Base-by-base conservation (phyloP, 2,797 vertebrate genomes). In the Myiotriccus ornatus region DNA sequence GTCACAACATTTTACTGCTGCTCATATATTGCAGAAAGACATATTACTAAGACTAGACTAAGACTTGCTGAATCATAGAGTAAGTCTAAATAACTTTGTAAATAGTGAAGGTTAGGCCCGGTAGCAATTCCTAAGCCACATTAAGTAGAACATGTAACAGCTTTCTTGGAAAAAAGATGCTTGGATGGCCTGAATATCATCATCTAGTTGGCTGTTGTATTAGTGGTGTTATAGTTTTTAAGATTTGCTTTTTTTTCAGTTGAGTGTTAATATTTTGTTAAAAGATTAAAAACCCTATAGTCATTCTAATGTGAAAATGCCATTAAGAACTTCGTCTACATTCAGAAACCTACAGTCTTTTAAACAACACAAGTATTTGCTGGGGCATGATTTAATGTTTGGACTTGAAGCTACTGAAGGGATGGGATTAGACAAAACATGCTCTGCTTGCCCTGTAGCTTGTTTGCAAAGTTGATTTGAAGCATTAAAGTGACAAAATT, bases 71-170 rank as follows among this genome's bases (percentile, higher is more conserved):
- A 60, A 18, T 44, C 2, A 0, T 59, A 46, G 41, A 60, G 18
- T 63, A 67, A 73, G 37, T 56, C 37, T 53, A 65, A 69, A 68
- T 37, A 56, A 46, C 9, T 55, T 63, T 17, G 30, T 53, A 41
- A 47, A 49, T 53, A 68, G 46, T 60, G 30, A 37, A 37, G 30
- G 41, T 12, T 87, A 16, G 34, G 21, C 35, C 41, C 30, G n/a
- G 46, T 28, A 88, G 39, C 30, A 70, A 35, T 69, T 85, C 39
- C 24, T 62, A 63, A 86, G 62, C 12, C 4, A 28, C 32, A 3
- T n/a, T 83, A 25, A 24, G 15, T 44, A 63, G 30, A 53, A 39
- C 12, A n/a, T 0, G 0, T 47, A 52, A 46, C 6, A 49, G 12
- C 28, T 84, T 77, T 47, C 16, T 74, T 83, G 28, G 43, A 21